A percentile compares a stretch with the other conserved stretches of the same genome.
phyloP scores from a whole-genome alignment of 1,140 invertebrate genomes.

The Spodoptera frugiperda region DNA sequence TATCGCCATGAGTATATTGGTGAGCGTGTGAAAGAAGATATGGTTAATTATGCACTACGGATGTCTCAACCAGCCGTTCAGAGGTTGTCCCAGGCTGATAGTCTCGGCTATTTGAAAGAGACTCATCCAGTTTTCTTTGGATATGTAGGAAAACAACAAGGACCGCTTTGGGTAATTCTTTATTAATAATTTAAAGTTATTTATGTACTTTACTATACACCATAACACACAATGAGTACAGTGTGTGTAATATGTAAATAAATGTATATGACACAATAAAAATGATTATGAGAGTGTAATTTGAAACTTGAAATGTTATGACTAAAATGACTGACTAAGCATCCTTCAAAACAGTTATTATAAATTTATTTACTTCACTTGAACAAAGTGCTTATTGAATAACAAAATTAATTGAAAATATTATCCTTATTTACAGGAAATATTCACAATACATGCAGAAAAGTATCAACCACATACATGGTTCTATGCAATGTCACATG shows the following conservation, averaged over 20 bases:
- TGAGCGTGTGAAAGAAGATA: conserved; percentile 96
- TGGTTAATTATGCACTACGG: conserved; percentile 96
- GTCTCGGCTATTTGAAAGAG: conserved; percentile 91
- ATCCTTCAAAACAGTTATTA: no score
- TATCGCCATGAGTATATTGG: conserved; percentile 94
- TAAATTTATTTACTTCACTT: no score
- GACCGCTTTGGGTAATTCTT: conserved; percentile 90
- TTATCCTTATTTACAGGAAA: conserved; percentile 87
- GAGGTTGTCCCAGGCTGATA: conserved; percentile 91
- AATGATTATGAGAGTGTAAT: no score
- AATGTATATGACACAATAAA: no score
- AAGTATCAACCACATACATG: conserved; percentile 93
- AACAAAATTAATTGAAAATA: background rate
- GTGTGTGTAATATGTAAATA: background rate
- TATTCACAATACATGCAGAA: conserved; percentile 91
- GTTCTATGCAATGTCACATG: conserved; percentile 92
- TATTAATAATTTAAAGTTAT: conserved; percentile 17
- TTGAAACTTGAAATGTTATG: no score
- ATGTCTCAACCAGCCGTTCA: conserved; percentile 95
- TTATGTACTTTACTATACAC: conserved; percentile 1
- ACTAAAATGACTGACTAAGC: no score
- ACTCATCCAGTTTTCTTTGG: conserved; percentile 94
- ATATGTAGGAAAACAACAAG: conserved; percentile 92
- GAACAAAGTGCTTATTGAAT: no score
- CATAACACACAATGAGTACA: no score